Percentiles rank a stretch among this genome's conserved stretches.
phyloP scores from a whole-genome alignment of 2,113 vertebrate genomes.

The Hiodon alosoides region DNA sequence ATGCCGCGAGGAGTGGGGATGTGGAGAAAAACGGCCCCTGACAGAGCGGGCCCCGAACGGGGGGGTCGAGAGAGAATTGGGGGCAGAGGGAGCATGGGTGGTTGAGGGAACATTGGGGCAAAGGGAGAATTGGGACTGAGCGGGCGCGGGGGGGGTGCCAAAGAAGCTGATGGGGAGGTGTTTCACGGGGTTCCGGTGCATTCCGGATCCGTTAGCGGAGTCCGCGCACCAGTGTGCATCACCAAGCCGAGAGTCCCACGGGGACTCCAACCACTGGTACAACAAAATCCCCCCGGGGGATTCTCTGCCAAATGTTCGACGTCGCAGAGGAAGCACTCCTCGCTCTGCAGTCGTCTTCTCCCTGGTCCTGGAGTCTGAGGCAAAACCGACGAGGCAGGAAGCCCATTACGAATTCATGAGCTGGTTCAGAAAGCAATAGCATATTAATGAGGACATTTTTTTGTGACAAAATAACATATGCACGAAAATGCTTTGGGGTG shows the following conservation, averaged over 20 bases:
- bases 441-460: conserved; percentile 60
- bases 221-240: not conserved
- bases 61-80: not conserved
- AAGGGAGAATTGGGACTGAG: not conserved
- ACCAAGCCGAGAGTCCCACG: not conserved
- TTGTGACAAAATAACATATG: conserved; percentile 54
- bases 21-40: not conserved
- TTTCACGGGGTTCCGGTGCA: not conserved
- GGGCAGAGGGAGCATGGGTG: too few species aligned
- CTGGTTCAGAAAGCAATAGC: conserved; percentile 42
- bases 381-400: conserved; percentile 39
- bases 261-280: conserved; percentile 3
- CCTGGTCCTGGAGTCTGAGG: conserved; percentile 29
- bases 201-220: not conserved
- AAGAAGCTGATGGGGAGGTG: too few species aligned
- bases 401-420: conserved; percentile 59
- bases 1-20: not conserved
- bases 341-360: conserved; percentile 26
- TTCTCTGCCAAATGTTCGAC: not conserved
- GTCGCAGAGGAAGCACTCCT: not conserved
- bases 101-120: too few species aligned
- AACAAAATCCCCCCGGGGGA: not conserved
- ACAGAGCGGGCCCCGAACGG: not conserved
- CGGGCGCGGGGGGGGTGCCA: too few species aligned
- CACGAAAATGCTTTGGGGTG: conserved; percentile 46